Conservation (phyloP, 2,797 vertebrate species). For the Manis crassicaudata region DNA sequence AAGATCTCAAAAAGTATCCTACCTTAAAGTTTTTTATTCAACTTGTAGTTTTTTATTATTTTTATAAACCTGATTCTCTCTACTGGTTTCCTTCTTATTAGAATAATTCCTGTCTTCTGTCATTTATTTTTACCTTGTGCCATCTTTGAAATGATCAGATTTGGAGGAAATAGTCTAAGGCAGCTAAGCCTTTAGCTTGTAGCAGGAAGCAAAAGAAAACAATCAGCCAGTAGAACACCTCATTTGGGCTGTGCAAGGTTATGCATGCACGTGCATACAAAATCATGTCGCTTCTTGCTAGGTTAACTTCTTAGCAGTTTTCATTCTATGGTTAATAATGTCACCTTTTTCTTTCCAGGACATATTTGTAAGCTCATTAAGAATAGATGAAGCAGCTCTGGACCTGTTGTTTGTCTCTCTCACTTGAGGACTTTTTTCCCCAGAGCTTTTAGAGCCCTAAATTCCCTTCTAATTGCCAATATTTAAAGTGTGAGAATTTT, state of each 20-base stretch:
- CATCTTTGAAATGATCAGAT: not conserved
- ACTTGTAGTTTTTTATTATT: slow-evolving; percentile 49
- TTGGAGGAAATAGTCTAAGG: not conserved
- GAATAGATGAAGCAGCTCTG: not conserved
- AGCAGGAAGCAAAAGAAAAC: not conserved
- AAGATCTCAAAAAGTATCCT: not conserved
- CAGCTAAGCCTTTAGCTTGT: not conserved
- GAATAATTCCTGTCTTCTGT: not conserved
- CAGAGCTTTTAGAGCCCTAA: not conserved
- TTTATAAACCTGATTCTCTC: slow-evolving; percentile 29
- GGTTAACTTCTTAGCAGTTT: not conserved
- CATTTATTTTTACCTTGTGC: not conserved
- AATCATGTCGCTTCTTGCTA: not conserved
- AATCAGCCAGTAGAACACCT: not conserved
- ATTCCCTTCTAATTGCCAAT: not conserved
- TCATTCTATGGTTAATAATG: not conserved
- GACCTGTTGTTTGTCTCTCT: not conserved
- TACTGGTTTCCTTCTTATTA: slow-evolving; percentile 6
- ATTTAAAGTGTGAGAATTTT: not conserved
- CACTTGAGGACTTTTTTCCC: not conserved
- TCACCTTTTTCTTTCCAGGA: slow-evolving; percentile 6
- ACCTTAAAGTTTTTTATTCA: not conserved
- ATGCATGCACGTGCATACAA: not conserved
- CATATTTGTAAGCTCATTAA: not conserved
- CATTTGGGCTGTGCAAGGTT: not conserved